A percentile compares a stretch with the other conserved stretches of the same genome.
Conservation (phyloP, 2,797 vertebrate genomes). For the Ara ararauna region DNA sequence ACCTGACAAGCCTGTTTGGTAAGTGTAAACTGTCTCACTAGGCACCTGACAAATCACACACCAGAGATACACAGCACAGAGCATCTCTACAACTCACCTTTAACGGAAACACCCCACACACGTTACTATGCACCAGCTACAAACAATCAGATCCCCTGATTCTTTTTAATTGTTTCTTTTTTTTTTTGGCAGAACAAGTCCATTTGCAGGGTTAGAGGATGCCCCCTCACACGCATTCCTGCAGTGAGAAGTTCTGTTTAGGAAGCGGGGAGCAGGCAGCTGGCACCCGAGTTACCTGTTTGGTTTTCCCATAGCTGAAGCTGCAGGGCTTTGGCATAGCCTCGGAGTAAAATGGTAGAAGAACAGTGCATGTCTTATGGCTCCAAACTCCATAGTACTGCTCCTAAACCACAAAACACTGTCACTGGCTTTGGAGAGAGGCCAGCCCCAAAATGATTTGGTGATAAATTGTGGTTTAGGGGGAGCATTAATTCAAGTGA, state of each 20-base stretch:
- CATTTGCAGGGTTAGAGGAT: conserved; percentile 13
- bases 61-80: not conserved
- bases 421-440: not conserved
- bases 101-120: not conserved
- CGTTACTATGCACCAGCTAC: not conserved
- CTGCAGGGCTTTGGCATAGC: conserved; percentile 45
- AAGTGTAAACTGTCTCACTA: not conserved
- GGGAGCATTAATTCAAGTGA: not conserved
- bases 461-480: not conserved
- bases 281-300: conserved; percentile 13
- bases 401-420: not conserved
- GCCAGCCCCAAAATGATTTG: not conserved
- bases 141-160: not conserved
- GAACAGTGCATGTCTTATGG: conserved; percentile 28
- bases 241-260: not conserved
- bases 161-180: too few species aligned
- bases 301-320: conserved; percentile 25
- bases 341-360: not conserved
- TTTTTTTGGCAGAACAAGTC: not conserved
- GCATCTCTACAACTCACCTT: not conserved
- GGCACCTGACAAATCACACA: not conserved
- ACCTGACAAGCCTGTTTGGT: not conserved
- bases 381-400: conserved; percentile 8
- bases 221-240: not conserved
- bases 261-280: not conserved